Percentiles rank a stretch among this genome's conserved stretches.
phyloP scores from a whole-genome alignment of 53 echinoderm and acorn worm genomes.

The Hippasteria phrygiana region DNA sequence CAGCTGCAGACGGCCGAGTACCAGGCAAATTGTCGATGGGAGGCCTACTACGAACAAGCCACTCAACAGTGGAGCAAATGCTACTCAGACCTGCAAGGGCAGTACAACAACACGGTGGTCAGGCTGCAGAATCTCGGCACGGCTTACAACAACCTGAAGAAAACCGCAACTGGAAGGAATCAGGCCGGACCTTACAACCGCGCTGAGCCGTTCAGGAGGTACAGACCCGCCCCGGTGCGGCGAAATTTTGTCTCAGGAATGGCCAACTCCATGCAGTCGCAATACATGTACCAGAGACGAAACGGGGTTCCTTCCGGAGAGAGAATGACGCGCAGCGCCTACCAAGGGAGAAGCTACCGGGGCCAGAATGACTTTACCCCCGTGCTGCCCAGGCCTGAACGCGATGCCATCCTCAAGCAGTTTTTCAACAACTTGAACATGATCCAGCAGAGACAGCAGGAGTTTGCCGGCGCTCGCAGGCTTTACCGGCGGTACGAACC shows the following conservation, averaged over 20 bases:
- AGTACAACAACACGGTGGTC: conserved; percentile 5
- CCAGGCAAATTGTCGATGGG: conserved; percentile 53
- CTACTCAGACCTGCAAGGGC: conserved; percentile 39
- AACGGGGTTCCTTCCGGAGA: neutral
- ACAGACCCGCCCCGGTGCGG: neutral
- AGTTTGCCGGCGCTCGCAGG: neutral
- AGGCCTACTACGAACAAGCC: conserved; percentile 47
- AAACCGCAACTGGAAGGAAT: neutral
- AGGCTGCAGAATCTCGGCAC: conserved; percentile 29
- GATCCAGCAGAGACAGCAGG: conserved; percentile 56
- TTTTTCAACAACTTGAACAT: conserved; percentile 60
- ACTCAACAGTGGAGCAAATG: conserved; percentile 59
- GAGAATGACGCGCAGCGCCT: neutral
- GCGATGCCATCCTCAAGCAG: conserved; percentile 54
- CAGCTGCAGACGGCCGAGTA: conserved; percentile 63
- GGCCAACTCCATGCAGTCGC: neutral
- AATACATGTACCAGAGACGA: neutral
- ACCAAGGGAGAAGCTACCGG: neutral
- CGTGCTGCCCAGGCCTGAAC: conserved; percentile 30
- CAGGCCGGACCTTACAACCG: conserved; percentile 3
- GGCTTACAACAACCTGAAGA: conserved; percentile 24
- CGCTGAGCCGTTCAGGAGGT: conserved; percentile 19
- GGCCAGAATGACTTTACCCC: conserved; percentile 5
- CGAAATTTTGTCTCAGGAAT: neutral
- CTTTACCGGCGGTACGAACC: neutral